phyloP scores from a whole-genome alignment of 2,888 invertebrate genomes.

The Plagodis pulveraria region DNA sequence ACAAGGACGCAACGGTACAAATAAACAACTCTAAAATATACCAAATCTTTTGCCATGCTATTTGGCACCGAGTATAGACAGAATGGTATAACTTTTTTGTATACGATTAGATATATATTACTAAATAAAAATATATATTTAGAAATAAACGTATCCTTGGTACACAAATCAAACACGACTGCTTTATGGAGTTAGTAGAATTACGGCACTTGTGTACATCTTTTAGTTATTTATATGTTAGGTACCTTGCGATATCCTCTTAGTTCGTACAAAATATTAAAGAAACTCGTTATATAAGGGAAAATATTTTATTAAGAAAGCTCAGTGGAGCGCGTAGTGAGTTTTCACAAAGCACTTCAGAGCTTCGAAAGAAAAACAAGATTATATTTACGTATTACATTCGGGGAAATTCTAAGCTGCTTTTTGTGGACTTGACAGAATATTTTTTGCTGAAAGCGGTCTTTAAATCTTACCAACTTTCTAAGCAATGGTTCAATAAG shows the following conservation, averaged over 20 bases:
- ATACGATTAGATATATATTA: no score
- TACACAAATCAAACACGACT: no score
- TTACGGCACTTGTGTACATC: not conserved
- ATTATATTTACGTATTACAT: conserved; percentile 42
- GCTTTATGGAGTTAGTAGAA: not conserved
- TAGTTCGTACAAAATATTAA: conserved; percentile 25
- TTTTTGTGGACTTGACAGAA: conserved; percentile 22
- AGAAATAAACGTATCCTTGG: no score
- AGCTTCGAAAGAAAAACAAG: conserved; percentile 44
- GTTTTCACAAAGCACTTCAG: conserved; percentile 46
- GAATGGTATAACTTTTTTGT: no score
- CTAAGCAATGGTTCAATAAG: not conserved
- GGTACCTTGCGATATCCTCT: conserved; percentile 12
- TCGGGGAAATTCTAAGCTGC: conserved; percentile 29
- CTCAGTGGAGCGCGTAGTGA: conserved; percentile 49
- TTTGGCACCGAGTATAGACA: no score
- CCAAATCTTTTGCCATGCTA: no score
- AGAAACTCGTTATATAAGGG: conserved; percentile 31
- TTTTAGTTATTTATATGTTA: not conserved
- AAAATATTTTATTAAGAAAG: conserved; percentile 49
- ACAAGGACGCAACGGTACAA: no score
- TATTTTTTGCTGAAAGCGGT: conserved; percentile 26
- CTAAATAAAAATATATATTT: no score
- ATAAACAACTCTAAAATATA: no score
- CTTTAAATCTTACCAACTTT: conserved; percentile 4